A percentile compares a stretch with the other conserved stretches of the same genome.
These are phyloP conservation scores for Gavialis gangeticus DNA, from an alignment of 2,113 vertebrate genomes.

Conservation along the genomic window DNA sequence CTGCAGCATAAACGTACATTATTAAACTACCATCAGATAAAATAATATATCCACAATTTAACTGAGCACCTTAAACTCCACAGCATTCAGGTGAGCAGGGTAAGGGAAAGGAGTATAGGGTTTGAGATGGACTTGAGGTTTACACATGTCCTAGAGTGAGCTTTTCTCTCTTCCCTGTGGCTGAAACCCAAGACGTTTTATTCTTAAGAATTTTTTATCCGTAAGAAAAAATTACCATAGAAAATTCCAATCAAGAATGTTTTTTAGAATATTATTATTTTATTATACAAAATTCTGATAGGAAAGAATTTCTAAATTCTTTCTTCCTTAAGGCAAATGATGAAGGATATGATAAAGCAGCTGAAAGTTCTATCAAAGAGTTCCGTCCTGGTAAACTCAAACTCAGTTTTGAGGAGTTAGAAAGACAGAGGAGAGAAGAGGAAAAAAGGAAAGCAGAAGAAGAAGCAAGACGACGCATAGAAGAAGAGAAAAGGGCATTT, in stretches of 20 bases:
- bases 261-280: background rate
- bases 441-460: slow-evolving; percentile 90
- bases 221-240: background rate
- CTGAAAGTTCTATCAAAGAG: slow-evolving; percentile 62
- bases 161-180: background rate
- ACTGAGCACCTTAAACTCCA: background rate
- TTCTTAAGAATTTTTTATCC: background rate
- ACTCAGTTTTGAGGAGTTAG: slow-evolving; percentile 95
- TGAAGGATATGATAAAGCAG: slow-evolving; percentile 70
- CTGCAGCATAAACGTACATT: background rate
- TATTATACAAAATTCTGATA: background rate
- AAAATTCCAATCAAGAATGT: background rate
- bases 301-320: background rate
- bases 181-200: background rate
- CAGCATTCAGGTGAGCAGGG: background rate
- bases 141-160: background rate
- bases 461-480: slow-evolving; percentile 89
- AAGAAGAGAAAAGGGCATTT: slow-evolving; percentile 93
- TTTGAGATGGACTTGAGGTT: background rate
- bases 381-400: slow-evolving; percentile 90
- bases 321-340: slow-evolving; percentile 61
- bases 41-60: background rate
- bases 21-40: background rate
- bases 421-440: slow-evolving; percentile 91
- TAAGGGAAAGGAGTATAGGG: background rate